Conservation (phyloP, 1,140 invertebrate genomes). For the Mylabris phalerata region DNA sequence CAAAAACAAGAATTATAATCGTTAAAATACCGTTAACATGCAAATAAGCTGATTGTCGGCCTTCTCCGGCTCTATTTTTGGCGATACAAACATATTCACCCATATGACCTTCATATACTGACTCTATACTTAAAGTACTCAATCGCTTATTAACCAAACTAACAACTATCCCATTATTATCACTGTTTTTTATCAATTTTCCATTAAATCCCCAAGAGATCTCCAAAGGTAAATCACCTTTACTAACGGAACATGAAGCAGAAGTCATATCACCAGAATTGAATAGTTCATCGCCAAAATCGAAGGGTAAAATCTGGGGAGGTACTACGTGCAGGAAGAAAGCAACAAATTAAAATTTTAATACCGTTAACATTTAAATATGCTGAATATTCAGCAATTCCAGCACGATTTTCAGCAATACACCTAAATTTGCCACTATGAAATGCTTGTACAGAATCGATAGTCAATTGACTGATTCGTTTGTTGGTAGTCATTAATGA, state of each 20-base stretch:
- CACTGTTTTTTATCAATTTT: slow-evolving; percentile 28
- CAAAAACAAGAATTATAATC: slow-evolving; percentile 4
- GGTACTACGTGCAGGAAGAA: slow-evolving; percentile 49
- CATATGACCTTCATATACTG: slow-evolving; percentile 55
- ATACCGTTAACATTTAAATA: slow-evolving; percentile 55
- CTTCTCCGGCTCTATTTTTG: slow-evolving; percentile 53
- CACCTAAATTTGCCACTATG: slow-evolving; percentile 63
- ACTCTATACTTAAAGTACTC: slow-evolving; percentile 49
- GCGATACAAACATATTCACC: slow-evolving; percentile 70
- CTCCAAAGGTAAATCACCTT: slow-evolving; percentile 57
- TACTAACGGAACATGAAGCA: slow-evolving; percentile 52
- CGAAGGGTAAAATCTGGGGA: slow-evolving; percentile 53
- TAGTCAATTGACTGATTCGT: slow-evolving; percentile 57
- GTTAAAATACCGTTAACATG: slow-evolving; percentile 53
- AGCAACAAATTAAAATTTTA: neutral
- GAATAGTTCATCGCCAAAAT: slow-evolving; percentile 51
- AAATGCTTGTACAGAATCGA: slow-evolving; percentile 50
- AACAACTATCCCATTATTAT: slow-evolving; percentile 24
- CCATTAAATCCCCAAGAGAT: slow-evolving; percentile 57
- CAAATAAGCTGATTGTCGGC: slow-evolving; percentile 53
- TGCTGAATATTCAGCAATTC: slow-evolving; percentile 51
- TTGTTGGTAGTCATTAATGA: slow-evolving; percentile 52
- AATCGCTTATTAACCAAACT: slow-evolving; percentile 27
- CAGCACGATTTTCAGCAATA: slow-evolving; percentile 59
- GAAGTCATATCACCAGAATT: slow-evolving; percentile 56